Evolutionary conservation across 2,113 vertebrate genomes (phyloP), one percentile per base, ranked within the genome.

Genomic region (Passer montanus): DNA sequence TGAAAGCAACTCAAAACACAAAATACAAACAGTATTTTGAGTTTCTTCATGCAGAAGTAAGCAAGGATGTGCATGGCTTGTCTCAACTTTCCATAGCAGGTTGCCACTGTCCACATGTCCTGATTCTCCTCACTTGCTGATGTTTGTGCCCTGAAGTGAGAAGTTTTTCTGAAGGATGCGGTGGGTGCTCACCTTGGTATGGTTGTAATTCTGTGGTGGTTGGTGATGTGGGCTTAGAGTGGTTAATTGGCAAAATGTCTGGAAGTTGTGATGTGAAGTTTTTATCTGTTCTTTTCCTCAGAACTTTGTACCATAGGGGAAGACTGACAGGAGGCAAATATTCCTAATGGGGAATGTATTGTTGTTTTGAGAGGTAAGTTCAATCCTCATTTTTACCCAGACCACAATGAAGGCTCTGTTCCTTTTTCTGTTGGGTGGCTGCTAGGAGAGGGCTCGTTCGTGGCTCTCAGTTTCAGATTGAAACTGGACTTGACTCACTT

Each of bases 11-110:
- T 66, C 14, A 56, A 75, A 58, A 5, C 43, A 52, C 23, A 82
- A 53, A 68, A 58, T 39, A 6, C 28, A 39, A 49, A 35, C n/a
- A 26, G 2, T 62, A 16, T 66, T 84, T 84, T 69, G 33, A 37
- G 17, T 78, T 7, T 83, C 35, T 68, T 43, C 35, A 23, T 9
- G 11, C 21, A 47, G 20, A 69, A 60, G 8, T 59, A 47, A 84
- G n/a, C 10, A 41, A 62, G 33, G 11, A 41, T 50, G 14, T 27
- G 49, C 44, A 24, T 18, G 60, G 10, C 39, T 67, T 9, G 5
- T 24, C 5, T 58, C 22, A 6, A 0, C 9, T 68, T 79, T 15
- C 26, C 26, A 13, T 9, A 30, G 27, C 6, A 9, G 0, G 0
- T 56, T 84, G n/a, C 13, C 23, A n/a, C 12, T 46, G 8, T 47